Percentiles rank a stretch among this genome's conserved stretches.
phyloP scores from a whole-genome alignment of 2,113 vertebrate genomes.

The Hippocampus comes region DNA sequence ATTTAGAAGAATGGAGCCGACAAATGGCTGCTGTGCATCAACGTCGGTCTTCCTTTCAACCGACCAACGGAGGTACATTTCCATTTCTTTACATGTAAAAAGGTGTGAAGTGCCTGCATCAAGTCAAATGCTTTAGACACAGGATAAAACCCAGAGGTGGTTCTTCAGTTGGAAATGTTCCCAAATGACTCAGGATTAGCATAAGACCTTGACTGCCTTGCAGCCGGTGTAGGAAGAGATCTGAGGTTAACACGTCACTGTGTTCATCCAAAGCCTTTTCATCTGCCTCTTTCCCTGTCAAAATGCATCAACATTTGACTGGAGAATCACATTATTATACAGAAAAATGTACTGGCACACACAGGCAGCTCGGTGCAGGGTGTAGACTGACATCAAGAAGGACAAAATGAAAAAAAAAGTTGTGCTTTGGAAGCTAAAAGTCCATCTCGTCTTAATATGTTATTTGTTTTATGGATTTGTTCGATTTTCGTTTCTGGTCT shows the following conservation, averaged over 20 bases:
- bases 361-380: background rate
- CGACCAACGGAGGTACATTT: slow-evolving; percentile 48
- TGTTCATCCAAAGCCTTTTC: slow-evolving; percentile 25
- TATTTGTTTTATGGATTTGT: background rate
- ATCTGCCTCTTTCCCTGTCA: slow-evolving; percentile 9
- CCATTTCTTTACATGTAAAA: slow-evolving; percentile 61
- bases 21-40: slow-evolving; percentile 28
- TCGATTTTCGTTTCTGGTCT: background rate
- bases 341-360: background rate
- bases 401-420: background rate
- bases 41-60: slow-evolving; percentile 35
- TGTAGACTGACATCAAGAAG: background rate
- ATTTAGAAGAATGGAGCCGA: slow-evolving; percentile 38
- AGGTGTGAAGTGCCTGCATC: slow-evolving; percentile 55
- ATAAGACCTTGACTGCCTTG: slow-evolving; percentile 37
- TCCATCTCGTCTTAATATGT: background rate
- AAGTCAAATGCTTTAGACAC: slow-evolving; percentile 37
- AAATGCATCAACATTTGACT: background rate
- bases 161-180: slow-evolving; percentile 63
- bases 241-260: slow-evolving; percentile 36
- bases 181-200: slow-evolving; percentile 47
- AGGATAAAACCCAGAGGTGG: slow-evolving; percentile 38
- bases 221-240: slow-evolving; percentile 14
- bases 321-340: background rate
- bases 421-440: background rate